Conservation (phyloP, 1,140 invertebrate species). For the Apocrypta bakeri region DNA sequence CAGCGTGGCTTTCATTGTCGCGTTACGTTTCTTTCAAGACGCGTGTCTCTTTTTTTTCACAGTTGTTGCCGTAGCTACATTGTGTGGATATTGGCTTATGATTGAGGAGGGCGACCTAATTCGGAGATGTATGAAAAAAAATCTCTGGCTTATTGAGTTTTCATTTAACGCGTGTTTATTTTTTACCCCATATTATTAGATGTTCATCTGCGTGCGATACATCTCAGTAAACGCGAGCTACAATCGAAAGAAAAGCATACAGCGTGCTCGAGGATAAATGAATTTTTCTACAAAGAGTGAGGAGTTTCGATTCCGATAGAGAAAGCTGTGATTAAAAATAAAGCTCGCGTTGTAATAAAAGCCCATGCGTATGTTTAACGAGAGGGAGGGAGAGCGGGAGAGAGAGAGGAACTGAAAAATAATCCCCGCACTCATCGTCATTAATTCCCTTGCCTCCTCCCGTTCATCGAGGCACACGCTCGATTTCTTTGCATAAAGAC, state of each 20-base stretch:
- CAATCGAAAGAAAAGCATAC: neutral
- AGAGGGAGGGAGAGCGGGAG: neutral
- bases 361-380: no score
- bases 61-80: neutral
- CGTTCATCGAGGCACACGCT: slow-evolving; percentile 42
- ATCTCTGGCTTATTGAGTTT: neutral
- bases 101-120: slow-evolving; percentile 19
- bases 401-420: slow-evolving; percentile 8
- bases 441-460: slow-evolving; percentile 35
- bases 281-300: neutral
- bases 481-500: slow-evolving; percentile 49
- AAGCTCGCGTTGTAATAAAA: neutral
- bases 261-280: no score
- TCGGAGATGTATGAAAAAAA: neutral
- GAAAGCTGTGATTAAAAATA: neutral
- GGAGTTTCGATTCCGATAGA: neutral
- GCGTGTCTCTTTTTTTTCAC: neutral
- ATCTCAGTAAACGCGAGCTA: neutral
- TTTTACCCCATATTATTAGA: neutral
- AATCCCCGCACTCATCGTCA: slow-evolving; percentile 35
- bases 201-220: neutral
- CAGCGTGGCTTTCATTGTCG: slow-evolving; percentile 32
- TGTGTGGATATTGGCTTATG: slow-evolving; percentile 30
- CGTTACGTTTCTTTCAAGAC: slow-evolving; percentile 19
- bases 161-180: neutral